A percentile compares a stretch with the other conserved stretches of the same genome.
Evolutionary conservation across 2,113 vertebrate genomes (phyloP).

Genomic region (Australoheros scitulus): DNA sequence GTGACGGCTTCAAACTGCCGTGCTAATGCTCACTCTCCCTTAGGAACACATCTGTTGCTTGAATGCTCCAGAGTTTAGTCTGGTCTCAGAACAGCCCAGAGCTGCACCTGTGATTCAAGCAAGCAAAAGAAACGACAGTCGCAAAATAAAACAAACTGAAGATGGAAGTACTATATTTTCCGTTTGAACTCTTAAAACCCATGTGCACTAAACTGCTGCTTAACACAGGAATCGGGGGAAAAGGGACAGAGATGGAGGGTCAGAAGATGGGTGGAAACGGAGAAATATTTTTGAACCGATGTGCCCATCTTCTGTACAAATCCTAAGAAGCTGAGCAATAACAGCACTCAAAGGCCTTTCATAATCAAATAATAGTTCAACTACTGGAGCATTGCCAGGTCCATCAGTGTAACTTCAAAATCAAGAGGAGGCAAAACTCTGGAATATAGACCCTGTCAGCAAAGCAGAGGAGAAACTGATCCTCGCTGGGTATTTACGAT

Average conservation of each 20-base stretch:
- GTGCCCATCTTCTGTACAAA: not conserved
- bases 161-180: conserved; percentile 85
- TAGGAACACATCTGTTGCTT: conserved; percentile 82
- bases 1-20: conserved; percentile 29
- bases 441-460: not conserved
- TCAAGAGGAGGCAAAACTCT: not conserved
- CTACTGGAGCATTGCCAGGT: not conserved
- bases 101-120: conserved; percentile 83
- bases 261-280: not conserved
- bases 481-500: not conserved
- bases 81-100: conserved; percentile 86
- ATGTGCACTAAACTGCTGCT: conserved; percentile 80
- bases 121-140: conserved; percentile 88
- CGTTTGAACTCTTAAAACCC: conserved; percentile 80
- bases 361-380: not conserved
- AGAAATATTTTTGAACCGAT: not conserved
- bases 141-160: conserved; percentile 85
- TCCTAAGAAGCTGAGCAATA: not conserved
- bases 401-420: not conserved
- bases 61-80: conserved; percentile 84
- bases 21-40: conserved; percentile 55
- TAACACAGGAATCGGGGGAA: not conserved
- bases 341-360: not conserved
- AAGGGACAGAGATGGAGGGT: not conserved
- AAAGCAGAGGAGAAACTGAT: not conserved